A percentile compares a stretch with the other conserved stretches of the same genome.
Evolutionary conservation across 1,140 invertebrate genomes (phyloP).

Genomic region (Drosophila santomea): DNA sequence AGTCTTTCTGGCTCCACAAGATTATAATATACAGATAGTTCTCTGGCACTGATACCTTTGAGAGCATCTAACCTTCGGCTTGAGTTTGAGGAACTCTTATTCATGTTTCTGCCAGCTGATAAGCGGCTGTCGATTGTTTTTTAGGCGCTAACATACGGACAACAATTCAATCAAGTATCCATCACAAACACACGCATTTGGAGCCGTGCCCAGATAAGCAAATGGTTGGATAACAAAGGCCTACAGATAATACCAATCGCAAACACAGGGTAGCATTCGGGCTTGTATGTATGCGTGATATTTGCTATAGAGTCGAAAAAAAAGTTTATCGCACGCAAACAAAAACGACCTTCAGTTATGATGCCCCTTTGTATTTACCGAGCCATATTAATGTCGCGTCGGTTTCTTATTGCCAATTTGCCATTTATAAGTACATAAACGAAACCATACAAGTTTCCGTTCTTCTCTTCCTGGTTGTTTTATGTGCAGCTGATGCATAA

Average conservation of each 20-base stretch:
- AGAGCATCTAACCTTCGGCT: neutral
- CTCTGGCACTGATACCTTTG: too few relatives aligned
- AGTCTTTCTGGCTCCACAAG: too few relatives aligned
- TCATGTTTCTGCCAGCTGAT: slow-evolving; percentile 34
- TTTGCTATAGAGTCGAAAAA: slow-evolving; percentile 52
- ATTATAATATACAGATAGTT: too few relatives aligned
- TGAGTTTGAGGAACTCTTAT: slow-evolving; percentile 5
- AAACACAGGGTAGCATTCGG: slow-evolving; percentile 16
- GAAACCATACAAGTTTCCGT: slow-evolving; percentile 22
- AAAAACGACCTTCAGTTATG: slow-evolving; percentile 70
- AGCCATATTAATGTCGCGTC: slow-evolving; percentile 48
- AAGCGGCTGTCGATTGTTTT: slow-evolving; percentile 48
- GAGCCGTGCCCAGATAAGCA: slow-evolving; percentile 50
- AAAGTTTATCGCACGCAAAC: slow-evolving; percentile 68
- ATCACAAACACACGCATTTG: slow-evolving; percentile 35
- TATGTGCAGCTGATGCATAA: slow-evolving; percentile 1
- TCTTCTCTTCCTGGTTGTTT: slow-evolving; percentile 12
- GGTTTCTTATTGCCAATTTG: slow-evolving; percentile 53
- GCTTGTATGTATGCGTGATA: slow-evolving; percentile 48
- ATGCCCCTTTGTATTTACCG: slow-evolving; percentile 47
- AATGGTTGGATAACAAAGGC: slow-evolving; percentile 68
- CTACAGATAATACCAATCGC: slow-evolving; percentile 37
- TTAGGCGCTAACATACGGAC: slow-evolving; percentile 41
- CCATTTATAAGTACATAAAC: neutral
- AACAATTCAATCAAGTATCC: slow-evolving; percentile 68